Conservation (phyloP, 2,888 invertebrate genomes). For the Caenorhabditis angaria region DNA sequence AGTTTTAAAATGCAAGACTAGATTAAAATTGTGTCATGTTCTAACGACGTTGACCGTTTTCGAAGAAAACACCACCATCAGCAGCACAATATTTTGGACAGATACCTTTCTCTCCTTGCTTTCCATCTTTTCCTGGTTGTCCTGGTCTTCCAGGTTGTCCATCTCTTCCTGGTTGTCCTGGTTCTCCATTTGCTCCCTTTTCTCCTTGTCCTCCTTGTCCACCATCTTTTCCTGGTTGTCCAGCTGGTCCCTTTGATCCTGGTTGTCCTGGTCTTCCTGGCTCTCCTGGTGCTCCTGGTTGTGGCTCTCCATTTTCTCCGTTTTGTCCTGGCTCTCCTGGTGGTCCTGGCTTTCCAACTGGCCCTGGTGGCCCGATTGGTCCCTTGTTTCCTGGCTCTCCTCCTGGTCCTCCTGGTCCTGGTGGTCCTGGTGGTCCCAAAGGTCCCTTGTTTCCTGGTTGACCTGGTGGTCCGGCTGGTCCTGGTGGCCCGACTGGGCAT, state of each 20-base stretch:
- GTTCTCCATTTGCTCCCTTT: slow-evolving; percentile 53
- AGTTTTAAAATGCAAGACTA: slow-evolving; percentile 1
- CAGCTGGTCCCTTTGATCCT: slow-evolving; percentile 52
- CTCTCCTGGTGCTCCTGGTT: slow-evolving; percentile 53
- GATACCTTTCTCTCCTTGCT: slow-evolving; percentile 44
- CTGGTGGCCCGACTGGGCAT: slow-evolving; percentile 63
- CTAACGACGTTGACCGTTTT: slow-evolving; percentile 43
- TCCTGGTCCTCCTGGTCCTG: slow-evolving; percentile 48
- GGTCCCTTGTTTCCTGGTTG: slow-evolving; percentile 58
- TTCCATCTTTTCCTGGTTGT: slow-evolving; percentile 46
- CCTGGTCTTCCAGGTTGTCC: slow-evolving; percentile 49
- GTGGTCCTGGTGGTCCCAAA: slow-evolving; percentile 54
- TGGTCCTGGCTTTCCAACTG: slow-evolving; percentile 52
- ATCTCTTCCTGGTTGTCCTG: slow-evolving; percentile 52
- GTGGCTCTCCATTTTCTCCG: slow-evolving; percentile 43
- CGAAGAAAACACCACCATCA: slow-evolving; percentile 19
- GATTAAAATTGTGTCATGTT: not conserved
- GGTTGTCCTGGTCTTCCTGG: slow-evolving; percentile 55
- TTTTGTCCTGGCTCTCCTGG: slow-evolving; percentile 50
- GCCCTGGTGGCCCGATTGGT: slow-evolving; percentile 52
- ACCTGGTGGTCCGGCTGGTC: slow-evolving; percentile 59
- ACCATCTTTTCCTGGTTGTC: slow-evolving; percentile 53
- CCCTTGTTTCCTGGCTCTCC: slow-evolving; percentile 51
- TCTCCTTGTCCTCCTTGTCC: slow-evolving; percentile 48
- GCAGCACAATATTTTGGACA: slow-evolving; percentile 46